Base-by-base conservation (phyloP, 1,140 invertebrate genomes). In the Trichonephila clavata region DNA sequence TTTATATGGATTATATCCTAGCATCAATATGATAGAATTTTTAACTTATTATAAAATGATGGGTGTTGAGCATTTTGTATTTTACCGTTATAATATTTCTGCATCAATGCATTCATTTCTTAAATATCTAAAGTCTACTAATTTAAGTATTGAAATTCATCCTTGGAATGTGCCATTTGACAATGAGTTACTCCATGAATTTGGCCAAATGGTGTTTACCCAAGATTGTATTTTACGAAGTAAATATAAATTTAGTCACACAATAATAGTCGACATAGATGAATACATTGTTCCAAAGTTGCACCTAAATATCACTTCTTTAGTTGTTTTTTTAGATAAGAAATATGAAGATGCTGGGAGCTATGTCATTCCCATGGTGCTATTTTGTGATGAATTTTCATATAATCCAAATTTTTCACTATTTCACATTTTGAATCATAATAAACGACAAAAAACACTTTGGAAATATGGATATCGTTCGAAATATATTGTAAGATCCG, bases 101-200 rank as follows among this genome's bases (percentile, higher is more conserved):
- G 24, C 89, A n/a, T 59, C 86, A 65, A 65, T n/a, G 13, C 10
- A 61, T 24, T 21, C 57, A 14, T 86, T 90, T 86, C 50, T 94
- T 18, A 84, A 90, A n/a, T 83, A 27, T 65, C 24, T 94, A 43
- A 68, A 32, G 18, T 5, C 14, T 57, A 32, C n/a, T 65, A 86
- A 71, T 84, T 43, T 90, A 8, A 89, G 86, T 57, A 32, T 89
- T 57, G 87, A 89, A 68, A 32, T 89, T 65, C 10, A 24, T 2
- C 24, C 80, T 43, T 94, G 93, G 93, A 43, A 90, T 32, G 24
- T 94, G 32, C 93, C 93, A n/a, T 39, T 90, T 6, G 32, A 32
- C 59, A 60, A 94, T 88, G 50, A 90, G 39, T 88, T 89, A 90
- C 84, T 94, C 27, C 93, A 94, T 50, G 93, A 94, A 68, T 94